These are phyloP conservation scores for Chaitophorus viminalis DNA, from an alignment of 2,888 invertebrate species.

Conservation along the genomic window DNA sequence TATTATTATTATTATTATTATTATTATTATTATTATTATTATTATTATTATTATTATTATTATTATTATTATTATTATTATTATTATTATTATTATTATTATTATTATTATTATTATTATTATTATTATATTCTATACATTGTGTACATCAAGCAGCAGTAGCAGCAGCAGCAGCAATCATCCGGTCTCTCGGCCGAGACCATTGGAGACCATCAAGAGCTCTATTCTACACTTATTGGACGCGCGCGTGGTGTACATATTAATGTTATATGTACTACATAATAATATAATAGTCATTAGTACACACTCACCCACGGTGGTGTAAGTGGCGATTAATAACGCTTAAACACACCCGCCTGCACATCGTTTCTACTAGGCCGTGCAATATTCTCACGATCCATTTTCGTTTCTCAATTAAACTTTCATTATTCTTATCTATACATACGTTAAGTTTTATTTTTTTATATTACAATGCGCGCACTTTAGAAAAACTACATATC, in stretches of 20 bases:
- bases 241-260: background rate
- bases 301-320: background rate
- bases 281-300: background rate
- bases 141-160: too few relatives aligned
- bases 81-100: too few relatives aligned
- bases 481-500: background rate
- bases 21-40: too few relatives aligned
- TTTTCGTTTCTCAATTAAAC: background rate
- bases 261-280: background rate
- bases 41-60: too few relatives aligned
- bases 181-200: background rate
- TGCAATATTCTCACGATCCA: background rate
- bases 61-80: too few relatives aligned
- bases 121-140: too few relatives aligned
- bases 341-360: background rate
- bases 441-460: background rate
- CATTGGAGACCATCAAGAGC: background rate
- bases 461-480: background rate
- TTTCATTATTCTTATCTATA: background rate
- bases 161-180: background rate
- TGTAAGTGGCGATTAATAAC: constrained; percentile 16
- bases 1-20: background rate
- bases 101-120: too few relatives aligned
- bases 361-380: background rate
- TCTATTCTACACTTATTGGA: background rate